These are phyloP conservation scores for Motacilla alba DNA, from an alignment of 2,113 vertebrate species.

Conservation along the genomic window DNA sequence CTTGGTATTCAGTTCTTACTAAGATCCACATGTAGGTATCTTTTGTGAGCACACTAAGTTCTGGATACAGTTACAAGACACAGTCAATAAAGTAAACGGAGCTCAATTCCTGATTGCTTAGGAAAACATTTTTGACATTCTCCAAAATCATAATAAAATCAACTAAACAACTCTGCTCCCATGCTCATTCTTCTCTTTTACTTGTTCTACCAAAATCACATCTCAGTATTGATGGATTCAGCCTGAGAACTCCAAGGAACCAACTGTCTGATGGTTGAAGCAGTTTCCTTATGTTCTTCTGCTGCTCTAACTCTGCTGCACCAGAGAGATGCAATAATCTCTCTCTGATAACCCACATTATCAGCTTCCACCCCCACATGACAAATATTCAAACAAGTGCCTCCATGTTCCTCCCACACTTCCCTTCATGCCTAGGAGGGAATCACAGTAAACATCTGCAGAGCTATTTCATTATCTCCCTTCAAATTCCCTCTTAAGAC, in stretches of 20 bases:
- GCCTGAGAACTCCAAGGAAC: neutral
- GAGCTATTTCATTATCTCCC: neutral
- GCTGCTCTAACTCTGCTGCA: neutral
- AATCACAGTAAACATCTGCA: conserved; percentile 33
- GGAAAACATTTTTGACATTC: neutral
- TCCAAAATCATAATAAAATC: neutral
- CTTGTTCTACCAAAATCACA: neutral
- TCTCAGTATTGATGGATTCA: neutral
- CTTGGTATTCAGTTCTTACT: neutral
- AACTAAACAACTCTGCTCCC: neutral
- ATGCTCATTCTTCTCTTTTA: neutral
- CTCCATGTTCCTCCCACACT: conserved; percentile 26
- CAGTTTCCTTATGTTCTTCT: neutral
- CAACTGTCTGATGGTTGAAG: neutral
- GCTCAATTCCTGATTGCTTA: neutral
- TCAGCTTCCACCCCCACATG: neutral
- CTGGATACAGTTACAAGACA: neutral
- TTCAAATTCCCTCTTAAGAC: neutral
- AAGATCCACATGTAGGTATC: neutral
- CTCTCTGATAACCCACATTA: neutral
- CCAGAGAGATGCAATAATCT: neutral
- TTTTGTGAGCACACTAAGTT: neutral
- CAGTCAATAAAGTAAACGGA: neutral
- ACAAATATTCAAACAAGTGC: conserved; percentile 41
- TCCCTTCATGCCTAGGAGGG: conserved; percentile 4